Evolutionary conservation across 2,113 vertebrate genomes (phyloP).

Genomic region (Lepus americanus): DNA sequence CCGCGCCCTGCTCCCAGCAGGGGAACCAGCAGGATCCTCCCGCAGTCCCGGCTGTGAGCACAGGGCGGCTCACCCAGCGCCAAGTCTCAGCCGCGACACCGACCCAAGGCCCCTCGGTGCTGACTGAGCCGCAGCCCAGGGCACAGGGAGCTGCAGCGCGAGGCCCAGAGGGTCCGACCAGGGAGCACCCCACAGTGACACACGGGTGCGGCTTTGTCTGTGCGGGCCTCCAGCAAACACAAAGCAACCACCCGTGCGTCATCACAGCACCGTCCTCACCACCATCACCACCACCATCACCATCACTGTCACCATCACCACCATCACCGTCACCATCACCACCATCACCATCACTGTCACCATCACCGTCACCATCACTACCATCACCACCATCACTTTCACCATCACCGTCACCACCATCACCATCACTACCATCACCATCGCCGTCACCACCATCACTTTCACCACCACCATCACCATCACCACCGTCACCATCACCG

Average conservation of each 20-base stretch:
- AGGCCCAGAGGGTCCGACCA: background rate
- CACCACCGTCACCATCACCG: accelerated
- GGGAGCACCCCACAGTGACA: accelerated
- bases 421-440: accelerated
- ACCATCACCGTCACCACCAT: accelerated
- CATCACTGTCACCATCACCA: background rate
- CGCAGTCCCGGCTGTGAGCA: too few species aligned
- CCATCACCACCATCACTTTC: accelerated
- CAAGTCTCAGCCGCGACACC: background rate
- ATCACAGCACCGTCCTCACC: accelerated
- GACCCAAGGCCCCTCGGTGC: background rate
- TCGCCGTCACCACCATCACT: accelerated
- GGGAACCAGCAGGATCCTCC: too few species aligned
- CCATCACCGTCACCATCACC: accelerated
- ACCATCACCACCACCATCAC: background rate
- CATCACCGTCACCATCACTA: accelerated
- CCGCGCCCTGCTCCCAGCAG: too few species aligned
- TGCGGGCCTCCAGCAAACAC: too few species aligned
- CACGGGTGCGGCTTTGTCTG: accelerated
- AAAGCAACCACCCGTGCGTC: too few species aligned
- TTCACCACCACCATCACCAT: accelerated
- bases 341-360: accelerated
- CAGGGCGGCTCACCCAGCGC: background rate
- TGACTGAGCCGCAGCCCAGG: background rate
- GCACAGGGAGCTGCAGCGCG: too few species aligned